A percentile compares a stretch with the other conserved stretches of the same genome.
Evolutionary conservation across 2,113 vertebrate genomes (phyloP).

Genomic region (Tretioscincus oriximinensis): DNA sequence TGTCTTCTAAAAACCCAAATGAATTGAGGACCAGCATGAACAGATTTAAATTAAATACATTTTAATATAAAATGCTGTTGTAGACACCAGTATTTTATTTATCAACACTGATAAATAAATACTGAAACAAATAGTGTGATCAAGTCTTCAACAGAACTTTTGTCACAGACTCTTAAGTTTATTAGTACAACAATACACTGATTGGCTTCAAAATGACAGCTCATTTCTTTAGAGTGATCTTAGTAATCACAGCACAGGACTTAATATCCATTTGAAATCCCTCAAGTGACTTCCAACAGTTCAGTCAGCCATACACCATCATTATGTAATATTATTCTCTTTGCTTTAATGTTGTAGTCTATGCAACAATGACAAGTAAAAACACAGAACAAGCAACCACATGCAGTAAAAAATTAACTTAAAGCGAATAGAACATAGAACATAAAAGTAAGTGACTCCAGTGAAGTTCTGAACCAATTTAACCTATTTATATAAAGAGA

Average conservation of each 20-base stretch:
- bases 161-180: not conserved
- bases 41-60: not conserved
- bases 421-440: not conserved
- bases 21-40: not conserved
- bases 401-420: not conserved
- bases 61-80: not conserved
- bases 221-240: not conserved
- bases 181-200: constrained; percentile 18
- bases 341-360: not conserved
- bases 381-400: not conserved
- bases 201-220: not conserved
- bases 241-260: constrained; percentile 3
- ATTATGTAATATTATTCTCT: not conserved
- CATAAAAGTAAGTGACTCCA: not conserved
- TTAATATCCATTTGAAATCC: not conserved
- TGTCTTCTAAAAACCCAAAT: not conserved
- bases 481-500: not conserved
- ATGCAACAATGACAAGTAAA: not conserved
- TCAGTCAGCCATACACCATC: not conserved
- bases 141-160: not conserved
- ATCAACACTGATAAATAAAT: no score
- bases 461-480: not conserved
- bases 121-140: not conserved
- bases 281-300: not conserved
- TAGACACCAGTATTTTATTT: not conserved